Conservation (phyloP, 2,113 vertebrate species). For the Engystomops pustulosus region DNA sequence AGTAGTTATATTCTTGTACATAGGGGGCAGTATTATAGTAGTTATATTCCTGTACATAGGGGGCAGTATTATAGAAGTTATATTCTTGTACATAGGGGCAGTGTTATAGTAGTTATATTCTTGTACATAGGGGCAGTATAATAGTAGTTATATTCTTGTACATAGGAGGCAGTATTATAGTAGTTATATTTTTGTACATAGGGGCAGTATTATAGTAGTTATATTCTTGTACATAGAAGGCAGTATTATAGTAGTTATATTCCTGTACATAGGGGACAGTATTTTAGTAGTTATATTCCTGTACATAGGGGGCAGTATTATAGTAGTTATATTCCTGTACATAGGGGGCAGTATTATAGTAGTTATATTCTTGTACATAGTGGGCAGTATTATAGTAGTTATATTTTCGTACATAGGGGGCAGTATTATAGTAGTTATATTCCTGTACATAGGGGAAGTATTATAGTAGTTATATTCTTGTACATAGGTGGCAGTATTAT, state of each 20-base stretch:
- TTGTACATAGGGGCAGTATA: conserved; percentile 1
- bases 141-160: conserved; percentile 18
- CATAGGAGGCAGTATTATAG: not conserved
- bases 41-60: conserved; percentile 1
- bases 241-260: not conserved
- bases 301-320: no score
- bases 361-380: not conserved
- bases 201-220: not conserved
- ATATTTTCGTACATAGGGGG: not conserved
- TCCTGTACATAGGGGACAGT: not conserved
- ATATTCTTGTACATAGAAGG: not conserved
- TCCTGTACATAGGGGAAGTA: not conserved
- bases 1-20: not conserved
- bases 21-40: not conserved
- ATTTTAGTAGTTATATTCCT: not conserved
- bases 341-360: not conserved
- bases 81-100: not conserved
- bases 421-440: conserved; percentile 11
- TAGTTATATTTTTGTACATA: conserved; percentile 1
- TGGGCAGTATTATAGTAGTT: not conserved
- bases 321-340: not conserved
- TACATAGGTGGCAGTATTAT: conserved; percentile 3
- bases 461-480: conserved; percentile 13
- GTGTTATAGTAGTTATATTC: conserved; percentile 10
- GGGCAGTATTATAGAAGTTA: conserved; percentile 2